These are phyloP conservation scores for Callionymus lyra DNA, from an alignment of 2,113 vertebrate species.

Conservation along the genomic window DNA sequence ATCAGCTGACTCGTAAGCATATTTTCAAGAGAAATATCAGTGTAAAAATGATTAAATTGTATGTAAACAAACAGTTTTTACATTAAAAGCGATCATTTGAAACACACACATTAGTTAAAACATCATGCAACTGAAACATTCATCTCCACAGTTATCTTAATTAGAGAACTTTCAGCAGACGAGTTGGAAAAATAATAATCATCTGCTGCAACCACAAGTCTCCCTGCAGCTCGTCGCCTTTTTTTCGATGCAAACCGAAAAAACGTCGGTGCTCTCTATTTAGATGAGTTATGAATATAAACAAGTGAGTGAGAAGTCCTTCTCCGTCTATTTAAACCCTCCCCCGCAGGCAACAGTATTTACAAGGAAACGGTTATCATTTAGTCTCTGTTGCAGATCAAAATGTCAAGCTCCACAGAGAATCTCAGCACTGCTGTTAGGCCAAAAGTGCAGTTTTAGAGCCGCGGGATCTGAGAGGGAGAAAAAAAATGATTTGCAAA, in stretches of 20 bases:
- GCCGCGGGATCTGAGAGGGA: constrained; percentile 61
- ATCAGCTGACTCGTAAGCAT: too few species aligned
- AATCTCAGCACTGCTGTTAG: constrained; percentile 53
- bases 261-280: constrained; percentile 34
- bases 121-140: too few species aligned
- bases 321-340: constrained; percentile 61
- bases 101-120: too few species aligned
- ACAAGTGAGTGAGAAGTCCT: constrained; percentile 57
- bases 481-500: constrained; percentile 62
- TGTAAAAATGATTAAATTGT: too few species aligned
- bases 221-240: constrained; percentile 5
- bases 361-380: constrained; percentile 70
- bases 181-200: constrained; percentile 30
- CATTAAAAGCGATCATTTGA: too few species aligned
- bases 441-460: constrained; percentile 68
- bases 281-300: constrained; percentile 53
- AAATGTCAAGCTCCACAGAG: constrained; percentile 68
- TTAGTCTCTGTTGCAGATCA: constrained; percentile 68
- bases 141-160: too few species aligned
- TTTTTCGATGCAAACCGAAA: constrained; percentile 15
- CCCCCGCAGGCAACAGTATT: constrained; percentile 61
- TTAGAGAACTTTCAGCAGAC: constrained; percentile 19
- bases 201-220: constrained; percentile 30
- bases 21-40: too few species aligned
- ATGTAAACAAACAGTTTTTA: too few species aligned